Evolutionary conservation across 2,888 invertebrate species (phyloP).

Genomic region (Ypsolopha scabrella): DNA sequence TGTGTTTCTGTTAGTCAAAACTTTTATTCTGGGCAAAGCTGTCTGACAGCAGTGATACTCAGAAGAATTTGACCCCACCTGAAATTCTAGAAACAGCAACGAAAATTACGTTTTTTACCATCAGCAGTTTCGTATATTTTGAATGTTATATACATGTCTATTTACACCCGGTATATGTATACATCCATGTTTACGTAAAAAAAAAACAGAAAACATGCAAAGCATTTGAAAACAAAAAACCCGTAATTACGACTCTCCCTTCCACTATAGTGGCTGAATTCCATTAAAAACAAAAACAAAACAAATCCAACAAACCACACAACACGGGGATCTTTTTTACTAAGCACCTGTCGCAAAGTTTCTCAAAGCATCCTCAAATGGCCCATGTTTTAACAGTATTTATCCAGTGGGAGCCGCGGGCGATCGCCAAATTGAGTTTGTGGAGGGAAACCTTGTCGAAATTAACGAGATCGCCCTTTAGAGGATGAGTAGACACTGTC

Average conservation of each 20-base stretch:
- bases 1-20: too few relatives aligned
- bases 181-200: too few relatives aligned
- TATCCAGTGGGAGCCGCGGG: slow-evolving; percentile 5
- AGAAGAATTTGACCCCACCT: too few relatives aligned
- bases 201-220: too few relatives aligned
- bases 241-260: background rate
- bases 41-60: too few relatives aligned
- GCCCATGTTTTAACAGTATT: slow-evolving; percentile 7
- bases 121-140: too few relatives aligned
- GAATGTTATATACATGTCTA: too few relatives aligned
- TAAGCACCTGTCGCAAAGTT: background rate
- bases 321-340: background rate
- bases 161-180: too few relatives aligned
- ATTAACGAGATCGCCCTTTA: background rate
- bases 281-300: background rate
- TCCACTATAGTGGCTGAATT: background rate
- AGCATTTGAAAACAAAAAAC: too few relatives aligned
- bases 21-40: too few relatives aligned
- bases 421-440: slow-evolving; percentile 4
- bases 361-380: slow-evolving; percentile 5
- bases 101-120: too few relatives aligned
- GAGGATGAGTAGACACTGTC: background rate
- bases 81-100: too few relatives aligned
- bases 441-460: slow-evolving; percentile 1
- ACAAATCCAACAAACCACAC: background rate